Evolutionary conservation across 2,888 invertebrate genomes (phyloP), one percentile per base, ranked within the genome.

Genomic region (Drosophila rellima): DNA sequence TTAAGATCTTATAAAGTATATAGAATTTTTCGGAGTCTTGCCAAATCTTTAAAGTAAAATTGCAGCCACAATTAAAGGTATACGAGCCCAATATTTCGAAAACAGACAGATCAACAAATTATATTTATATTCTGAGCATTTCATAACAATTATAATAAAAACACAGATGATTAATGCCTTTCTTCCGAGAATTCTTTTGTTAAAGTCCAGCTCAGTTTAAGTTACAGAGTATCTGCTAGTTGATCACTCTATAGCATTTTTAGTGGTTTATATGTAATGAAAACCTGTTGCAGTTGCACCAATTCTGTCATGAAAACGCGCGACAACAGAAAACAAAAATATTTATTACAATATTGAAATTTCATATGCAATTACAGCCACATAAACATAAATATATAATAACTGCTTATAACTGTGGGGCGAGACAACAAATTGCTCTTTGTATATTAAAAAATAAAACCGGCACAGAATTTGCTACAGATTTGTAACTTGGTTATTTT

Each of bases 261-360:
- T 44, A 45, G 18, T 40, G 51, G 13, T 44, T 59, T 33, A 17
- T 20, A 4, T 18, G 29, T 48, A 45, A 29, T 54, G 61, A 17
- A 85, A 85, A 85, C 85, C 85, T 72, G 85, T 82, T 82, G 74
- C 74, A 62, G 61, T 71, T 82, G 81, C 82, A 85, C 88, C 82
- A 85, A 87, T 77, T 85, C 88, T 87, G 85, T 85, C 85, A 82
- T 74, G 74, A 63, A 79, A 74, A 47, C 73, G 65, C 71, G 78
- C 78, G 65, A 67, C 66, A 67, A 75, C 62, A 73, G 59, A 63
- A 64, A 74, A 69, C 55, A 71, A 80, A 75, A 83, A 79, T 81
- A 79, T 83, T 86, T 83, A 86, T 81, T 83, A 77, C 69, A 85
- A 75, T 80, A 80, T 64, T 79, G 64, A 76, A 81, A 81, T 76